Conservation (phyloP, 2,888 invertebrate genomes). For the Deroplatys truncata region DNA sequence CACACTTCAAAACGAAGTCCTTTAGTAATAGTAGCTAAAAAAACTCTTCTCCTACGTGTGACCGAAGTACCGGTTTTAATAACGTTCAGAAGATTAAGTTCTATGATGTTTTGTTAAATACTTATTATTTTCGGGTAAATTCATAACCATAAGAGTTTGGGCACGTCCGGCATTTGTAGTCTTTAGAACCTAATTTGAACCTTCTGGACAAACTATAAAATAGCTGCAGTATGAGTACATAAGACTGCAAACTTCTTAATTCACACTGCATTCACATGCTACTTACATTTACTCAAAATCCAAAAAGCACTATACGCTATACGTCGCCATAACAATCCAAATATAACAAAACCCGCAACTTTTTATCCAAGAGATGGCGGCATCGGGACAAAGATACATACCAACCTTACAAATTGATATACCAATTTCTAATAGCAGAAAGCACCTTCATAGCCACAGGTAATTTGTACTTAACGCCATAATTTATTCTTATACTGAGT, state of each 20-base stretch:
- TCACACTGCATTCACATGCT: background rate
- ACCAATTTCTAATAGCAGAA: background rate
- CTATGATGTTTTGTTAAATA: background rate
- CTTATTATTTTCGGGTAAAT: background rate
- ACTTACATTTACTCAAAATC: background rate
- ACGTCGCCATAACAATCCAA: background rate
- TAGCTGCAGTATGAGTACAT: background rate
- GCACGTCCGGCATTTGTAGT: background rate
- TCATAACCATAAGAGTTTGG: background rate
- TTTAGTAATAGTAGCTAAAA: background rate
- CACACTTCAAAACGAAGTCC: background rate
- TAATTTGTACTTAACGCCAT: background rate
- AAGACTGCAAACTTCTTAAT: background rate
- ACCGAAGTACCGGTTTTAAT: too few species aligned
- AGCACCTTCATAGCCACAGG: background rate
- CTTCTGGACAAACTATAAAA: background rate
- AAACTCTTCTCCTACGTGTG: too few species aligned
- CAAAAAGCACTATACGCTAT: background rate
- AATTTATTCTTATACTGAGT: background rate
- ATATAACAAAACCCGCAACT: slow-evolving; percentile 10
- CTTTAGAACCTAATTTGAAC: background rate
- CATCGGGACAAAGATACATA: slow-evolving; percentile 2
- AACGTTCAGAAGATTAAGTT: background rate
- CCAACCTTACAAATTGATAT: background rate
- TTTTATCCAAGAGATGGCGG: slow-evolving; percentile 19